phyloP scores from a whole-genome alignment of 2,113 vertebrate species.

The Dasyprocta punctata region DNA sequence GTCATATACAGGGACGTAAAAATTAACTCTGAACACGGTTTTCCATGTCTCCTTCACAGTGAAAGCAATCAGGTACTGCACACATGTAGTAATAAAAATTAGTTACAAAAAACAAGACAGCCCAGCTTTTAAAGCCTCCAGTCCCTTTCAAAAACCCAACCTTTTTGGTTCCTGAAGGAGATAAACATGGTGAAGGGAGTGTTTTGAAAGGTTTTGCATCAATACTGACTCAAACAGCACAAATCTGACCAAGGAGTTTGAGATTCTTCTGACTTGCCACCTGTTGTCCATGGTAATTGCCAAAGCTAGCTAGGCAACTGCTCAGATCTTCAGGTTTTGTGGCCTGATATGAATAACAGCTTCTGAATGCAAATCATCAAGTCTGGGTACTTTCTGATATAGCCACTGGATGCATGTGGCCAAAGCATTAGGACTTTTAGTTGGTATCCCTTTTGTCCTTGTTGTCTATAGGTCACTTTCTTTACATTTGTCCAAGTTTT shows the following conservation, averaged over 20 bases:
- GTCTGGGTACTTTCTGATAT: neutral
- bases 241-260: neutral
- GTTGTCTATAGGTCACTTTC: neutral
- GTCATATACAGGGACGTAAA: constrained; percentile 68
- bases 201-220: neutral
- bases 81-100: neutral
- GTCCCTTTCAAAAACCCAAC: neutral
- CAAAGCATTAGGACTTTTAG: neutral
- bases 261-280: neutral
- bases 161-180: neutral
- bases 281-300: neutral
- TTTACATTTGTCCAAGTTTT: neutral
- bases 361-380: neutral
- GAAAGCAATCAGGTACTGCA: neutral
- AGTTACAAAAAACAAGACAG: neutral
- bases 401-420: neutral
- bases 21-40: constrained; percentile 51
- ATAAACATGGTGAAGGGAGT: neutral
- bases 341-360: neutral
- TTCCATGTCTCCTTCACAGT: neutral
- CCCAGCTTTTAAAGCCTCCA: neutral
- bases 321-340: neutral
- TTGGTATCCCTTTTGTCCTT: neutral
- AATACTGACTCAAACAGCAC: neutral
- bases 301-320: neutral